Conservation (phyloP, 2,797 vertebrate species). For the Dipus sagitta region DNA sequence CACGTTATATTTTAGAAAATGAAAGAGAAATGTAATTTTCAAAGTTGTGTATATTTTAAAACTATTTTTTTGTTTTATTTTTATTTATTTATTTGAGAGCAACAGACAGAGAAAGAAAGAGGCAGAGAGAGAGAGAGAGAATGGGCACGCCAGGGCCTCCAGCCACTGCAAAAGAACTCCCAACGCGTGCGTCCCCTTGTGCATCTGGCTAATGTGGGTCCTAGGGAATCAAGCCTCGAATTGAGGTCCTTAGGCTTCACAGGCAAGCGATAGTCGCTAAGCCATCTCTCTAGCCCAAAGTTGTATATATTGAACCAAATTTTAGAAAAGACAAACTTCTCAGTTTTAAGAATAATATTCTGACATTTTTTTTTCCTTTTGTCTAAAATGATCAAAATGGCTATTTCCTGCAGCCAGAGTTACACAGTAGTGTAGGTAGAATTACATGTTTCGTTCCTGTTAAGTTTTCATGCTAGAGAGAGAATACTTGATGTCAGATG, state of each 20-base stretch:
- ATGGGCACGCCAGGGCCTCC: no score
- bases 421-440: accelerated
- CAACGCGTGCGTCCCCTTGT: no score
- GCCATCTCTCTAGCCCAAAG: no score
- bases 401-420: background rate
- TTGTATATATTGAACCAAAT: background rate
- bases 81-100: no score
- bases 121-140: no score
- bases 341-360: background rate
- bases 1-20: background rate
- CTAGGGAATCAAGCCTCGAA: no score
- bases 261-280: no score
- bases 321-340: background rate
- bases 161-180: no score
- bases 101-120: no score
- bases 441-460: background rate
- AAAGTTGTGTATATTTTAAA: background rate
- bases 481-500: background rate
- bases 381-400: background rate
- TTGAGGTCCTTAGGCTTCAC: no score
- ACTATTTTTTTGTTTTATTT: no score
- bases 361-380: background rate
- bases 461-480: background rate
- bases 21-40: background rate
- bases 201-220: no score